A percentile compares a stretch with the other conserved stretches of the same genome.
Conservation (phyloP, 1,140 invertebrate genomes). For the Wiebesia pumilae region DNA sequence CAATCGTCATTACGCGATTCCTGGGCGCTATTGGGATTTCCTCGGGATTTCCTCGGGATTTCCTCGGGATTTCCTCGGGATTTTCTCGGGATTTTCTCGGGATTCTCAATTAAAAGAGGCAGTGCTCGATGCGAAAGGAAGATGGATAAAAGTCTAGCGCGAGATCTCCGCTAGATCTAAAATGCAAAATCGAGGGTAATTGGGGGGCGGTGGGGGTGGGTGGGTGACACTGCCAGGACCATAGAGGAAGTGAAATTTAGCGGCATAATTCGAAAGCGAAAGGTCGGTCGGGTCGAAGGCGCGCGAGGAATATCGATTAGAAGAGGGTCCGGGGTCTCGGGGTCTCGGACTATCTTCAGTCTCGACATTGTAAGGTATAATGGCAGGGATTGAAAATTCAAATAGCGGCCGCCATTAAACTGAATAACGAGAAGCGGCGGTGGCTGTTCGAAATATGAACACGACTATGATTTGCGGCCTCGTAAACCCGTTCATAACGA, state of each 20-base stretch:
- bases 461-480: conserved; percentile 75
- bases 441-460: conserved; percentile 75
- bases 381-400: conserved; percentile 72
- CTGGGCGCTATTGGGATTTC: too few species aligned
- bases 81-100: too few species aligned
- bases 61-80: too few species aligned
- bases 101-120: neutral
- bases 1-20: too few species aligned
- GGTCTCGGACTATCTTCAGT: neutral
- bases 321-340: neutral
- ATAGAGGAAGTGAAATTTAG: conserved; percentile 1
- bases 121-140: too few species aligned
- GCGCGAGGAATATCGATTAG: conserved; percentile 30
- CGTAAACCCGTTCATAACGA: conserved; percentile 76
- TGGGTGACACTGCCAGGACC: too few species aligned
- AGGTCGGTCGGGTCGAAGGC: neutral
- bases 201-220: too few species aligned
- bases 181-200: too few species aligned
- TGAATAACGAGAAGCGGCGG: conserved; percentile 73
- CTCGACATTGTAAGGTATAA: conserved; percentile 54
- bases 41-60: too few species aligned
- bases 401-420: conserved; percentile 74
- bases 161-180: too few species aligned
- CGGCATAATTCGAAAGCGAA: neutral
- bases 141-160: too few species aligned